Evolutionary conservation across 1,140 invertebrate species (phyloP), one percentile per base, ranked within the genome.

Genomic region (Macrobrachium nipponense): DNA sequence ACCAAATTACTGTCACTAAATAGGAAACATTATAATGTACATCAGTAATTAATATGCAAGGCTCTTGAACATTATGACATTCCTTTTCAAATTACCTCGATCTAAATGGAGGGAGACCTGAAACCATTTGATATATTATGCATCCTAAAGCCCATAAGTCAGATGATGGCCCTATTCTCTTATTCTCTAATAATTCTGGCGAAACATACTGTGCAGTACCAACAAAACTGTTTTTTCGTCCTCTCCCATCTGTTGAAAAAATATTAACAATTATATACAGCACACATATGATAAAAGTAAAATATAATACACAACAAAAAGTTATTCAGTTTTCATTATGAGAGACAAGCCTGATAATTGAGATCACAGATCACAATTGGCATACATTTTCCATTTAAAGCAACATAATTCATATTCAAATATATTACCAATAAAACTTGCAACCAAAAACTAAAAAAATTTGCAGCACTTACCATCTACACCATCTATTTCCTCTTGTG

Each of bases 201-300:
- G 97, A 98, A 0, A 99, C 98, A 92, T 99, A 99, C 91, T 99
- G 98, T 0, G 98, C 98, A 18, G 98, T 99, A n/a, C 98, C 98
- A 8, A 99, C 98, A 92, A 99, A 99, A 90, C 98, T 99, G 90
- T 96, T 96, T 89, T 95, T 90, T 27, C 78, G 80, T 61, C 75
- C 70, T 85, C 62, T 59, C 14, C 75, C 89, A 58, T 78, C 78
- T 68, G 86, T 17, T 64, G 76, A 82, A n/a, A 70, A 79, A 23
- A 78, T 59, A 60, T 43, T 61, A 75, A 15, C 66, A 51, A 78
- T 8, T 44, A 59, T 59, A 10, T n/a, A 60, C 7, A 51, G 60
- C 17, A 60, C 61, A 14, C n/a, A 75, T 43, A 60, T 14, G 6
- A 36, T 36, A 36, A 43, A 15, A 18, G n/a, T 81, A 18, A 18